phyloP scores from a whole-genome alignment of 2,113 vertebrate genomes.

The Prolemur simus region DNA sequence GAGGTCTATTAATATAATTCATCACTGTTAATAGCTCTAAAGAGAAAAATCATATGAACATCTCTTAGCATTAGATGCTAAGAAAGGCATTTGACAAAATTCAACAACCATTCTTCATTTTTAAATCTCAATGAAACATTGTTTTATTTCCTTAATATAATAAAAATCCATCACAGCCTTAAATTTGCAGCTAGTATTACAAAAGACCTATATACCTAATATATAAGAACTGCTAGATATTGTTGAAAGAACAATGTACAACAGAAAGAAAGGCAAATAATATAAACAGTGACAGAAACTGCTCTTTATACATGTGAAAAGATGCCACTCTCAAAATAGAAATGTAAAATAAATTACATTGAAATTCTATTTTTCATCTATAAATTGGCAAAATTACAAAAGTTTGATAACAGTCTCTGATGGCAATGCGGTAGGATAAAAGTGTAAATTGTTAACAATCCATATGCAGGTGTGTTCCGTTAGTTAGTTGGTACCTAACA shows the following conservation, averaged over 20 bases:
- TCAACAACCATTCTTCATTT: conserved; percentile 3
- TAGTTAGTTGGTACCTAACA: not conserved
- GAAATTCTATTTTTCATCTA: not conserved
- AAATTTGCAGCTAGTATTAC: not conserved
- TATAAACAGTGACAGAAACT: not conserved
- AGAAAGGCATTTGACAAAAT: not conserved
- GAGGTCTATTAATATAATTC: not conserved
- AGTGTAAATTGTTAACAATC: not conserved
- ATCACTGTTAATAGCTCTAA: not conserved
- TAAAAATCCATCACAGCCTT: not conserved
- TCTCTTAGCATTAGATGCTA: not conserved
- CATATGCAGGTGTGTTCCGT: not conserved
- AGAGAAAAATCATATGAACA: not conserved
- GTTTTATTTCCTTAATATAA: not conserved
- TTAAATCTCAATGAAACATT: not conserved
- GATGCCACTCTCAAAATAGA: not conserved
- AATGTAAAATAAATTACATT: not conserved
- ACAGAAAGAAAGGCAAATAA: not conserved
- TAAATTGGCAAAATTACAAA: not conserved
- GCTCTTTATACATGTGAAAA: not conserved
- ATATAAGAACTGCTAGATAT: not conserved
- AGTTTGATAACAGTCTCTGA: not conserved
- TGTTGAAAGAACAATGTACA: not conserved
- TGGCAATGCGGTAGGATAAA: not conserved
- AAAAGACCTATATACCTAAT: not conserved